Conservation (phyloP, 2,113 vertebrate species). For the Pavo muticus region DNA sequence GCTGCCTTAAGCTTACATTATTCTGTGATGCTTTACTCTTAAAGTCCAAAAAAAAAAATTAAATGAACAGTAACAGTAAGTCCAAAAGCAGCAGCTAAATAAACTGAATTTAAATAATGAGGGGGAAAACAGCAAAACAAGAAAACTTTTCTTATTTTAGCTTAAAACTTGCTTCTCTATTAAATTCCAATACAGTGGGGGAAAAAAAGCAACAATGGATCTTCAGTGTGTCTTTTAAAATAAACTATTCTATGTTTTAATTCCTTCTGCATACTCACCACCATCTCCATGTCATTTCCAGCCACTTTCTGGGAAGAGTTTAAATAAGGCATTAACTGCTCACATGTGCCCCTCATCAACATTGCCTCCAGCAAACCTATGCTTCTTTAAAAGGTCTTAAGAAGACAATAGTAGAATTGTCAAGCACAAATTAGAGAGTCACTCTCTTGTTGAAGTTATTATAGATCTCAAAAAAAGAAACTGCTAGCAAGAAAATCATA, state of each 20-base stretch:
- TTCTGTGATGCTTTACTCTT: neutral
- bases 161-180: neutral
- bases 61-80: neutral
- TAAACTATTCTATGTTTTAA: rapidly evolving
- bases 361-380: neutral
- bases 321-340: neutral
- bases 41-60: neutral
- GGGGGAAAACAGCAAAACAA: neutral
- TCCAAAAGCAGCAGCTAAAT: neutral
- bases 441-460: neutral
- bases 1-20: neutral
- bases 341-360: neutral
- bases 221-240: neutral
- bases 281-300: neutral
- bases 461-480: neutral
- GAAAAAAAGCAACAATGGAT: neutral
- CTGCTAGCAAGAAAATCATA: neutral
- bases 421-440: neutral
- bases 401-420: neutral
- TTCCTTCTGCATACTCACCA: neutral
- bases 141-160: neutral
- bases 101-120: neutral
- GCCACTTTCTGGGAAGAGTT: neutral
- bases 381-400: neutral
- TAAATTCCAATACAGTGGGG: neutral